Conservation (phyloP, 2,797 vertebrate species). For the Zalophus californianus region DNA sequence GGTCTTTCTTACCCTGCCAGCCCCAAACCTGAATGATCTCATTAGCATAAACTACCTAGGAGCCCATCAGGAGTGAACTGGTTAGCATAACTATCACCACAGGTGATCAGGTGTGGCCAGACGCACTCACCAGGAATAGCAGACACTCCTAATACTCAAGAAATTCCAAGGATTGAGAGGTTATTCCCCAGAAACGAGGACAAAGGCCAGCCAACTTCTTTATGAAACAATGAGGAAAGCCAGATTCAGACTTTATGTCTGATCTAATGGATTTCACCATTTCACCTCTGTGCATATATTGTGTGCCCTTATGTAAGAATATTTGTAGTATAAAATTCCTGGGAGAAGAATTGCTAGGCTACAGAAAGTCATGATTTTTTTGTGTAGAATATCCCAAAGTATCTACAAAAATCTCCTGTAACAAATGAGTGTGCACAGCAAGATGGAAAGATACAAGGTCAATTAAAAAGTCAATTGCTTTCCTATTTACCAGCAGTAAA, state of each 20-base stretch:
- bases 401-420: not conserved
- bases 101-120: no score
- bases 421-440: not conserved
- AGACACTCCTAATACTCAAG: not conserved
- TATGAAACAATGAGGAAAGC: not conserved
- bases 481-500: not conserved
- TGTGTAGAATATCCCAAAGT: not conserved
- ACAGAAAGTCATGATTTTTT: not conserved
- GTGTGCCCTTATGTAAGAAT: not conserved
- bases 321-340: not conserved
- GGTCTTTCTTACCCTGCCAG: not conserved
- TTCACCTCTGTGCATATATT: not conserved
- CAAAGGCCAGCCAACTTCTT: not conserved
- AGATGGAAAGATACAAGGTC: not conserved
- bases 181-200: not conserved
- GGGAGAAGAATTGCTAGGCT: not conserved
- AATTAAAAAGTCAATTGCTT: not conserved
- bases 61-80: no score
- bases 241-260: not conserved
- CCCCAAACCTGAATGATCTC: not conserved
- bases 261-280: not conserved
- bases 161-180: not conserved
- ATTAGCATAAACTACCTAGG: not conserved
- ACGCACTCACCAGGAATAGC: not conserved
- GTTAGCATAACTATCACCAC: not conserved